Evolutionary conservation across 1,140 invertebrate species (phyloP).

Genomic region (Druon quercuslanigerum): DNA sequence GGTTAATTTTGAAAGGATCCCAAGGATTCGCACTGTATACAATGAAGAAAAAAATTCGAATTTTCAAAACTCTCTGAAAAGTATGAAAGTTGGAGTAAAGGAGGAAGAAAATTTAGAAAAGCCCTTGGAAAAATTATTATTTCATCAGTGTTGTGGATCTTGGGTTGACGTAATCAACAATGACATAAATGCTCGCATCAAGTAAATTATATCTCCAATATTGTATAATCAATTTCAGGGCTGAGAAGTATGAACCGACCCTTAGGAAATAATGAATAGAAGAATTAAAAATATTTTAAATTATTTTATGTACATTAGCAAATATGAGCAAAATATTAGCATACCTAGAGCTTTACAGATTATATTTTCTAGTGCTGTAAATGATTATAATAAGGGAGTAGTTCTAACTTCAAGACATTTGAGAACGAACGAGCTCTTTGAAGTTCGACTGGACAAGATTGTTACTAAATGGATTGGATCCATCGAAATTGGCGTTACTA

Average conservation of each 20-base stretch:
- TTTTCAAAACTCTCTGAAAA: too few species aligned
- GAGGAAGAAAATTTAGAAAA: slow-evolving; percentile 72
- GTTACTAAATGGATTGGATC: slow-evolving; percentile 97
- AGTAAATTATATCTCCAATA: slow-evolving; percentile 79
- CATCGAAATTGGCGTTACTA: slow-evolving; percentile 96
- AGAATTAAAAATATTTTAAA: too few species aligned
- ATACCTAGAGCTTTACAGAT: too few species aligned
- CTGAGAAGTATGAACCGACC: too few species aligned
- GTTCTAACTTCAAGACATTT: slow-evolving; percentile 91
- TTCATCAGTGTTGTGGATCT: slow-evolving; percentile 92
- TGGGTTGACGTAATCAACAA: slow-evolving; percentile 94
- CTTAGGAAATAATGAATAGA: too few species aligned
- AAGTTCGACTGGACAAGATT: slow-evolving; percentile 91
- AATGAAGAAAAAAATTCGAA: too few species aligned
- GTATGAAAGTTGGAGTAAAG: too few species aligned
- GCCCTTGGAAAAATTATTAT: slow-evolving; percentile 83
- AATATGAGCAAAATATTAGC: too few species aligned
- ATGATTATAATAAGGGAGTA: slow-evolving; percentile 98
- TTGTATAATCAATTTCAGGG: too few species aligned
- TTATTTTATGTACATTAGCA: too few species aligned
- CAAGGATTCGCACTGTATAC: too few species aligned
- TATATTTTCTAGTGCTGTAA: slow-evolving; percentile 82
- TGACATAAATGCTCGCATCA: slow-evolving; percentile 90
- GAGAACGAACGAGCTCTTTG: slow-evolving; percentile 91
- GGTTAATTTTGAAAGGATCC: too few species aligned